Conservation (phyloP, 1,140 invertebrate species). For the Phortica variegata region DNA sequence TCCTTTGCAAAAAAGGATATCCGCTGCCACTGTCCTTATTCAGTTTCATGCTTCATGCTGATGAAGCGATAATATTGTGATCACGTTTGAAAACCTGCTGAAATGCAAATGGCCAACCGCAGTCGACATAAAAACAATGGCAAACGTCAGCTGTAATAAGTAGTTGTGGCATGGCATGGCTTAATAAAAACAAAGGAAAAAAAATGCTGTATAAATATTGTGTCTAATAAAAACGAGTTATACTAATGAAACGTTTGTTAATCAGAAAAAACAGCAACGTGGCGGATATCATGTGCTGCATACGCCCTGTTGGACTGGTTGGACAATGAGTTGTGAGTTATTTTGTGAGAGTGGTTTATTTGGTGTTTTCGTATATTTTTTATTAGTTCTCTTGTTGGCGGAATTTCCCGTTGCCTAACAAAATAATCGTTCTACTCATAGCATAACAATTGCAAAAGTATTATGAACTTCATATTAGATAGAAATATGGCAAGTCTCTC, state of each 20-base stretch:
- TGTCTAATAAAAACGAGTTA: constrained; percentile 15
- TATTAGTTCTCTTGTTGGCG: too few species aligned
- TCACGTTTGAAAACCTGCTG: constrained; percentile 52
- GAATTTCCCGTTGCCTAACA: too few species aligned
- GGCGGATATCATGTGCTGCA: constrained; percentile 8
- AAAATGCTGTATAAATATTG: neutral
- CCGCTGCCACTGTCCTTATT: too few species aligned
- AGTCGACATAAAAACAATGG: neutral
- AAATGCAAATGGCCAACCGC: constrained; percentile 39
- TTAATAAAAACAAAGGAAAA: neutral
- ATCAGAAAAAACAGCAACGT: constrained; percentile 29
- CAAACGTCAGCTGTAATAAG: neutral
- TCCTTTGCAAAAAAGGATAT: too few species aligned
- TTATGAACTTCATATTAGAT: too few species aligned
- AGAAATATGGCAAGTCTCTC: neutral
- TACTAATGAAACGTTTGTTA: constrained; percentile 53
- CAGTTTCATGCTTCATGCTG: too few species aligned
- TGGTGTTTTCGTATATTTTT: too few species aligned
- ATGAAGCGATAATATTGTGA: constrained; percentile 56
- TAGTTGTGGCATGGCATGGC: neutral
- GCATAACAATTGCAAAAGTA: too few species aligned
- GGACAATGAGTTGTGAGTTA: too few species aligned
- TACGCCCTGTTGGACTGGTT: constrained; percentile 19
- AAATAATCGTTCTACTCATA: too few species aligned
- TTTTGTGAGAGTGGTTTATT: too few species aligned